Base-by-base conservation (phyloP, 2,797 vertebrate species). In the Pogoniulus pusillus region DNA sequence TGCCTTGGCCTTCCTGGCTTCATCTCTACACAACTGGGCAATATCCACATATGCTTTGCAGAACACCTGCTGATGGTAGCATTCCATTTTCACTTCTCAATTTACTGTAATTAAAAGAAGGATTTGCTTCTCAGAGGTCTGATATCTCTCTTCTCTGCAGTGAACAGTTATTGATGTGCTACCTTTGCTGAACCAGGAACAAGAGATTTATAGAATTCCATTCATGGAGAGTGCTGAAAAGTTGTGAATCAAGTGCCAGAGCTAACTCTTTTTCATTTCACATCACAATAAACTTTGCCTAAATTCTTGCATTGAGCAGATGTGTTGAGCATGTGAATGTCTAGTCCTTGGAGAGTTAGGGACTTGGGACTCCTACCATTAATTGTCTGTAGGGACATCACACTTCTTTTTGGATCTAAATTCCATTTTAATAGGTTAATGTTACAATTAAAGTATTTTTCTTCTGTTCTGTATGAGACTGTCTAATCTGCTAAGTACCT, bases 71-170 rank as follows among this genome's bases (percentile, higher is more conserved):
- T 32, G 26, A 35, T 60, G 12, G 32, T 32, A 9, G 5, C 55
- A 18, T 62, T 85, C 43, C 57, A 72, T 83, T 85, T 83, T 53
- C 17, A 83, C 18, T 92, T 74, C 60, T 87, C 22, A 47, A 15
- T 80, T 74, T 71, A 10, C n/a, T 4, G 5, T 45, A 45, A 64
- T 39, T 66, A 66, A 51, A 83, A 65, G 35, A 51, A 63, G 17
- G 57, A 12, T 62, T 74, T 82, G 26, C 58, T 79, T 66, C 49
- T 84, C 26, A 58, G 55, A 60, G 22, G 19, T 49, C 17, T 71
- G 54, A 70, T 58, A 23, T 63, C 15, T 20, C 77, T 65, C 34
- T 18, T 82, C 23, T 63, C 12, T 17, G 34, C 57, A 54, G 15
- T 26, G 71, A 73, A 32, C 30, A 66, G 22, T 62, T 85, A 74